A percentile compares a stretch with the other conserved stretches of the same genome.
phyloP scores from a whole-genome alignment of 2,797 vertebrate species.

The Sebastolobus altivelis region DNA sequence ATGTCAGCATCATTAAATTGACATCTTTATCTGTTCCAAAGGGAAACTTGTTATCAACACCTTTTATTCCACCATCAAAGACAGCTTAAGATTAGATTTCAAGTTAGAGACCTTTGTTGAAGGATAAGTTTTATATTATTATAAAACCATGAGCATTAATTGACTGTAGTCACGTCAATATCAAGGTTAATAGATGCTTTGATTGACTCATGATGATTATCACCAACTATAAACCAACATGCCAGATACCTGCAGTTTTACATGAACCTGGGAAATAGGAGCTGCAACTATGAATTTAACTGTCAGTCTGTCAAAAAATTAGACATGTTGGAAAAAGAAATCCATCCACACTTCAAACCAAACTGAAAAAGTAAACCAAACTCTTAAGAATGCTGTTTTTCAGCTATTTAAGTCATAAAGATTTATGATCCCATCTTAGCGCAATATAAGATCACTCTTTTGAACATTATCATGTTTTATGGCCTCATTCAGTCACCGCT shows the following conservation, averaged over 20 bases:
- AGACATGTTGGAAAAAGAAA: not conserved
- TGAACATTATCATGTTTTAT: constrained; percentile 18
- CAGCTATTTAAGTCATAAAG: not conserved
- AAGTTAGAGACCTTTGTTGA: not conserved
- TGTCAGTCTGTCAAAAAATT: not conserved
- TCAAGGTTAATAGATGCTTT: constrained; percentile 1
- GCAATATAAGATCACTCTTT: not conserved
- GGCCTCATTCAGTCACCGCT: constrained; percentile 24
- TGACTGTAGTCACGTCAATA: not conserved
- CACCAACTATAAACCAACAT: not conserved
- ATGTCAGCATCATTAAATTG: constrained; percentile 10
- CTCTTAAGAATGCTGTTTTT: not conserved
- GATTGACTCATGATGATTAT: not conserved
- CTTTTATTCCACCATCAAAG: not conserved
- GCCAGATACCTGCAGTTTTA: not conserved
- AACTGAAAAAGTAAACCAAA: not conserved
- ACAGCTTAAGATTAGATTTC: too few relatives aligned
- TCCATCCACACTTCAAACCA: not conserved
- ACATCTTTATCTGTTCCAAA: constrained; percentile 30
- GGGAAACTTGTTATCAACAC: constrained; percentile 18
- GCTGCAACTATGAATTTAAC: not conserved
- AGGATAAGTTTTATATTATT: not conserved
- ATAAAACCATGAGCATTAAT: constrained; percentile 1
- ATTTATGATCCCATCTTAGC: constrained; percentile 7
- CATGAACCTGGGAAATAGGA: not conserved